Base-by-base conservation (phyloP, 2,888 invertebrate genomes). In the Monopis laevigella region DNA sequence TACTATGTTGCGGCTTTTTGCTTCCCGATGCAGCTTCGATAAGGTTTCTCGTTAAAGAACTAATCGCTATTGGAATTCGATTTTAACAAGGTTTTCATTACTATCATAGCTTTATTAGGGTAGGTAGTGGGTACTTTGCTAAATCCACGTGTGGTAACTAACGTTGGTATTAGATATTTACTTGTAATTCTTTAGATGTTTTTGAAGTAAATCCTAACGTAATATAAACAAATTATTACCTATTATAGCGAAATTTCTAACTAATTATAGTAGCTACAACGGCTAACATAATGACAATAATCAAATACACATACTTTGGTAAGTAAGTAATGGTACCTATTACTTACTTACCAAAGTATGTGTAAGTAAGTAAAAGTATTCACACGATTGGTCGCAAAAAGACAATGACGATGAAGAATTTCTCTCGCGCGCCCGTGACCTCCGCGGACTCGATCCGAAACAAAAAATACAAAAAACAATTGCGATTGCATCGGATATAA, bases 401-500 rank as follows among this genome's bases (percentile, higher is more conserved):
- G 17, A 36, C 36, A 21, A 36, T 21, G 36, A 19, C 16, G 19
- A 39, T 16, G 11, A 39, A 39, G 17, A 39, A 39, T 39, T 28
- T 39, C 39, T 39, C 39, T 36, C 39, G 27, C n/a, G n/a, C n/a
- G 17, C 39, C 39, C 39, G 27, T 39, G 39, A 39, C 39, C 39
- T 27, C 27, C n/a, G n/a, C n/a, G n/a, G n/a, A n/a, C n/a, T 14
- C 17, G 17, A 39, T 21, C 34, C 17, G 26, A 60, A 54, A 48
- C 44, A 52, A 52, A 50, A 49, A 47, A 46, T 44, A 38, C 45
- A 44, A 54, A 61, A 61, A 62, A 69, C 39, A 39, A 69, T 68
- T 62, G 68, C 69, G 69, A 72, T 64, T 62, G 59, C 54, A 59
- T 58, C 61, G 60, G 69, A 65, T 69, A 68, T 77, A 75, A 74